phyloP scores from a whole-genome alignment of 64 coral and sea anemone genomes.

The Montipora foliosa region DNA sequence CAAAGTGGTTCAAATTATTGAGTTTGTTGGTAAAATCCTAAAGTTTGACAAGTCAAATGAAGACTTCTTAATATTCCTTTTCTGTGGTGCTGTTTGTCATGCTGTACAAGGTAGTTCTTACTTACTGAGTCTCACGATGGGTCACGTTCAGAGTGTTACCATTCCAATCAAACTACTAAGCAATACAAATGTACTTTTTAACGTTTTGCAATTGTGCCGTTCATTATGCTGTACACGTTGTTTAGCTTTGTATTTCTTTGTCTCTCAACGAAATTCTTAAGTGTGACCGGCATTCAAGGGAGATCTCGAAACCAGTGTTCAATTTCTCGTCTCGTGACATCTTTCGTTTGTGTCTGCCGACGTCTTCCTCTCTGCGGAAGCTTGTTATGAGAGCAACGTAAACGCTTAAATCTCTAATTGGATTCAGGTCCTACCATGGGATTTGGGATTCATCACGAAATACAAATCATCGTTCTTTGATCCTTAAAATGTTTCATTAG shows the following conservation, averaged over 20 bases:
- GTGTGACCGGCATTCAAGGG: background rate
- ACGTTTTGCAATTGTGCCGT: too few relatives aligned
- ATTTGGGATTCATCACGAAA: too few relatives aligned
- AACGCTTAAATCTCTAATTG: background rate
- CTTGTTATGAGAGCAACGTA: background rate
- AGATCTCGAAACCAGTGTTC: background rate
- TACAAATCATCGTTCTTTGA: background rate
- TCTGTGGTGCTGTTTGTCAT: background rate
- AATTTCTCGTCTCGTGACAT: background rate
- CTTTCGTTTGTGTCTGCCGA: background rate
- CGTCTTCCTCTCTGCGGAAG: too few relatives aligned
- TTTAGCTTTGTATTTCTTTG: too few relatives aligned
- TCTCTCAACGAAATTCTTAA: background rate
- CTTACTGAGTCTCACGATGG: too few relatives aligned
- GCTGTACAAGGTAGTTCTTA: background rate
- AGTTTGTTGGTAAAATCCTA: background rate
- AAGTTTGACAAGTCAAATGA: too few relatives aligned
- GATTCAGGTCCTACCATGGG: background rate
- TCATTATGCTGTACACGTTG: too few relatives aligned
- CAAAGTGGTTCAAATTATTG: background rate
- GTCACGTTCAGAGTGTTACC: too few relatives aligned
- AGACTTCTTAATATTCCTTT: too few relatives aligned
- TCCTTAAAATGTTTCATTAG: background rate
- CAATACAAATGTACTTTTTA: too few relatives aligned
- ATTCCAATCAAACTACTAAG: background rate